Evolutionary conservation across 2,888 invertebrate species (phyloP), one percentile per base, ranked within the genome.

Genomic region (Nebria salina): DNA sequence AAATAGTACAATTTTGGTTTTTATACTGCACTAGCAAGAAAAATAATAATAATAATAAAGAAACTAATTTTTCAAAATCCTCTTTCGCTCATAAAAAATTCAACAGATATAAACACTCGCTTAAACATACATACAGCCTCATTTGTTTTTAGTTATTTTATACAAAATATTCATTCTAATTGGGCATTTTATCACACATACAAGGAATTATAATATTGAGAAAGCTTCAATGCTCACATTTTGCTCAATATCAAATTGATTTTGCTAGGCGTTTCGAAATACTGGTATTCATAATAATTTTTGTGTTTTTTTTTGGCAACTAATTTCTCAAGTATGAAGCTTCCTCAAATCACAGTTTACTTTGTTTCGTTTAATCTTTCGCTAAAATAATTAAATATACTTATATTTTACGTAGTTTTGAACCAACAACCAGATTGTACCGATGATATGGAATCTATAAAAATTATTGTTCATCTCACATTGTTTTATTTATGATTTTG

Each of bases 321-420:
- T 84, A 84, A 82, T 83, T 84, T 77, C 20, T 54, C 7, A 72
- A 81, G 79, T 80, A 64, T 84, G 88, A 89, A 89, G 88, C 89
- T 88, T 88, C 88, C 89, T 87, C 90, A 89, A 89, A 90, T 90
- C 90, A 90, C 90, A 90, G 90, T 88, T 89, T 88, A 86, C 87
- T 87, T 85, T 85, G 84, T 85, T 86, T 86, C 84, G 86, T 86
- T 85, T 84, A 82, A 83, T 81, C 72, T 65, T 68, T 65, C 68
- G 66, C 54, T 64, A 76, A 75, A 65, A 25, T 15, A 26, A 70
- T 70, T 70, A 25, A 25, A 15, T 70, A 70, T 54, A 54, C 20
- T 74, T 80, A 66, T 54, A 65, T 75, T 75, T 80, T 80, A 80
- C 75, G 80, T 80, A 80, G 75, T 75, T 74, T 74, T 25, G 74